Evolutionary conservation across 2,888 invertebrate genomes (phyloP).

Genomic region (Xestia xanthographa): DNA sequence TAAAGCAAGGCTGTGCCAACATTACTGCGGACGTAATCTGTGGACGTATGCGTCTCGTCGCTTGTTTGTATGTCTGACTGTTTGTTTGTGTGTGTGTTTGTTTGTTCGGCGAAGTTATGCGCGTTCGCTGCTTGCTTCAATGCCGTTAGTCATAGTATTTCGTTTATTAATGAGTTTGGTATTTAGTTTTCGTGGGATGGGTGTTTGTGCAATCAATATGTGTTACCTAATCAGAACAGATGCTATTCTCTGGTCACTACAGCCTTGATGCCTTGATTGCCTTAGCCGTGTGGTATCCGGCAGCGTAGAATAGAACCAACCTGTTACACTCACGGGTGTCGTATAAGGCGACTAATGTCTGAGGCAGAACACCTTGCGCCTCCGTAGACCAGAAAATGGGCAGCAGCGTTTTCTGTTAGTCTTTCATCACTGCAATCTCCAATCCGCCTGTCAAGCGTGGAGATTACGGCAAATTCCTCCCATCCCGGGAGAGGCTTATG

Average conservation of each 20-base stretch:
- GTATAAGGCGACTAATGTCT: no score
- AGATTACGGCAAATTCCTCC: no score
- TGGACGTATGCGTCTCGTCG: slow-evolving; percentile 60
- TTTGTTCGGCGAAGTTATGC: slow-evolving; percentile 46
- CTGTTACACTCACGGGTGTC: no score
- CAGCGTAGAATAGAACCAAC: no score
- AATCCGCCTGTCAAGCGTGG: no score
- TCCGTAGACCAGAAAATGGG: no score
- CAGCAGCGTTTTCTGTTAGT: no score
- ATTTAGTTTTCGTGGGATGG: background rate
- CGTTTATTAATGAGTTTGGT: slow-evolving; percentile 29
- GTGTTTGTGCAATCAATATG: background rate
- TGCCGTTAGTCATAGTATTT: slow-evolving; percentile 30
- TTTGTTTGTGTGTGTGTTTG: slow-evolving; percentile 23
- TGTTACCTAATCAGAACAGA: background rate
- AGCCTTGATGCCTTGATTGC: no score
- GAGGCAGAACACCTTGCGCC: no score
- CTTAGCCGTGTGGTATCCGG: no score
- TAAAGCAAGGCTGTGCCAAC: slow-evolving; percentile 61
- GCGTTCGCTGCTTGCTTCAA: slow-evolving; percentile 24
- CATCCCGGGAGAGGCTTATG: no score
- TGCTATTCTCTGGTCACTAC: background rate
- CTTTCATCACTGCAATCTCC: no score
- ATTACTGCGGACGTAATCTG: slow-evolving; percentile 60
- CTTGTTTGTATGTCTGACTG: slow-evolving; percentile 33